phyloP scores from a whole-genome alignment of 1,140 invertebrate genomes.

The Temnothorax curvispinosus region DNA sequence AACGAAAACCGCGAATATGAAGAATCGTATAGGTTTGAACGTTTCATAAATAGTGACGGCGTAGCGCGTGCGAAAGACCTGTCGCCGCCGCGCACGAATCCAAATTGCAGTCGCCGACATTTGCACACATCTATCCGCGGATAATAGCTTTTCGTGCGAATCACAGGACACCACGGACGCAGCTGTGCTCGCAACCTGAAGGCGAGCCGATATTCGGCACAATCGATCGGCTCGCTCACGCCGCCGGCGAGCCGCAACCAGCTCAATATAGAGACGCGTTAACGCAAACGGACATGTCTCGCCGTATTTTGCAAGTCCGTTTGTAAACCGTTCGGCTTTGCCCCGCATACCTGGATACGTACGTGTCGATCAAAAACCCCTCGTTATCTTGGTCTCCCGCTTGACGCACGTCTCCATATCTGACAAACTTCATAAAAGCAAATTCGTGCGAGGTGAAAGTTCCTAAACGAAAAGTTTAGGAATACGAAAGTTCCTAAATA shows the following conservation, averaged over 20 bases:
- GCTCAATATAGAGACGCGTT: conserved; percentile 42
- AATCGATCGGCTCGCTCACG: conserved; percentile 21
- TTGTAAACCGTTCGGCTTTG: conserved; percentile 31
- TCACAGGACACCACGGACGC: conserved; percentile 26
- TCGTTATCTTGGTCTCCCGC: conserved; percentile 8
- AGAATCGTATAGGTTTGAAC: background rate
- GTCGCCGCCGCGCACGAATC: conserved; percentile 4
- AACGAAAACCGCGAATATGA: background rate
- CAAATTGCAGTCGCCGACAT: conserved; percentile 34
- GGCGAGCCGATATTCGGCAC: conserved; percentile 21
- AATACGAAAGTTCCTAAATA: background rate
- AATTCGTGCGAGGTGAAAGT: background rate
- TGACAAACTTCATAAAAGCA: background rate
- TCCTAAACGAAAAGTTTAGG: too few species aligned
- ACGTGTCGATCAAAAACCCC: conserved; percentile 12
- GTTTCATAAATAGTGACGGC: conserved; percentile 33
- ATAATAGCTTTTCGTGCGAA: conserved; percentile 54
- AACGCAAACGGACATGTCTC: conserved; percentile 47
- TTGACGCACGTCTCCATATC: background rate
- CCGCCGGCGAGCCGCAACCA: background rate
- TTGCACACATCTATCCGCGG: conserved; percentile 37
- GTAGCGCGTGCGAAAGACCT: conserved; percentile 2
- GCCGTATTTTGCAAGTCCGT: conserved; percentile 40
- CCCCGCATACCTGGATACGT: conserved; percentile 12
- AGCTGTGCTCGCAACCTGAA: conserved; percentile 24